These are phyloP conservation scores for Aphelenchoides fujianensis DNA, from an alignment of 1,140 invertebrate species.

Conservation along the genomic window DNA sequence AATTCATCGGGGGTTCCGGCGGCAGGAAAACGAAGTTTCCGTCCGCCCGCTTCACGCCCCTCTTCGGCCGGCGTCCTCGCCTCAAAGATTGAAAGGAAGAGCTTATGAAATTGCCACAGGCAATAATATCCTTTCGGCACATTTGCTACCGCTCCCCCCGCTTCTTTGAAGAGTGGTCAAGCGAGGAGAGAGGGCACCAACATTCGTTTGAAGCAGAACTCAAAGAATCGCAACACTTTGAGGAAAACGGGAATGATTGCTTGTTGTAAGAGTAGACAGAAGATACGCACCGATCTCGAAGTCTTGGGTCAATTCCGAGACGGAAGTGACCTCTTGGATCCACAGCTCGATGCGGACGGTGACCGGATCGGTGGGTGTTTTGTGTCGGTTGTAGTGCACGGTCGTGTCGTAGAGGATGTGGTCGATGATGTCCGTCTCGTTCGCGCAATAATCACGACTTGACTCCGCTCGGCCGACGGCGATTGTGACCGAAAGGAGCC, in stretches of 20 bases:
- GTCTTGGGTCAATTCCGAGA: conserved; percentile 61
- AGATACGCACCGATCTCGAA: conserved; percentile 61
- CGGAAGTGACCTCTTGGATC: conserved; percentile 55
- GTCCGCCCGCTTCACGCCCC: background rate
- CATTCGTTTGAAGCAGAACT: too few relatives aligned
- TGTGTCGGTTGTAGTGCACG: conserved; percentile 54
- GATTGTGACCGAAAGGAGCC: too few relatives aligned
- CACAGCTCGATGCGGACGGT: conserved; percentile 60
- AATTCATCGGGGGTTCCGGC: too few relatives aligned
- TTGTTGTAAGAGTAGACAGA: background rate
- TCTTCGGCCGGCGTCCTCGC: too few relatives aligned
- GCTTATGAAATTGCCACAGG: background rate
- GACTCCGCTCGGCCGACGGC: too few relatives aligned
- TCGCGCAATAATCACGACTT: conserved; percentile 52
- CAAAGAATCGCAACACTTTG: too few relatives aligned
- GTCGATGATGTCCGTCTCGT: conserved; percentile 62
- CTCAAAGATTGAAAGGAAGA: background rate
- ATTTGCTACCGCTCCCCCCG: too few relatives aligned
- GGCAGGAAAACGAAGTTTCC: background rate
- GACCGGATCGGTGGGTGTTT: conserved; percentile 54
- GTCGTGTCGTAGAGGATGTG: conserved; percentile 60
- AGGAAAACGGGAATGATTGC: too few relatives aligned
- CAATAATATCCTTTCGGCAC: too few relatives aligned
- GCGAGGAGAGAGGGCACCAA: too few relatives aligned
- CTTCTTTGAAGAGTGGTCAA: too few relatives aligned